These are phyloP conservation scores for Empis livida DNA, from an alignment of 2,888 invertebrate species.

Conservation along the genomic window DNA sequence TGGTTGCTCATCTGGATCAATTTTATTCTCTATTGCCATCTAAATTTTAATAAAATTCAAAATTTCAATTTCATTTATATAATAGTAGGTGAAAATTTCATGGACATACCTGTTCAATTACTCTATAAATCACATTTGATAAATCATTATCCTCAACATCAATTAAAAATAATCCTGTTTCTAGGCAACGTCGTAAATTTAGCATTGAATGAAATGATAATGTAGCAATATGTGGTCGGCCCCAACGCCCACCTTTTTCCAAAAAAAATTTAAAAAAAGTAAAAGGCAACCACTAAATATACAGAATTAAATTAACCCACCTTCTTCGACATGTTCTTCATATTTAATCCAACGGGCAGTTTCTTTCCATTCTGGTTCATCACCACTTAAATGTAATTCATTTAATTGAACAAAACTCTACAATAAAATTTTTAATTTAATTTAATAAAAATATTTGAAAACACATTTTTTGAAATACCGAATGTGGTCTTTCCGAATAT, in stretches of 20 bases:
- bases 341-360: conserved; percentile 92
- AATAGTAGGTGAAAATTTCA: not conserved
- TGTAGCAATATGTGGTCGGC: conserved; percentile 82
- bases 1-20: conserved; percentile 62
- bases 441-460: too few relatives aligned
- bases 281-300: too few relatives aligned
- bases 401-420: conserved; percentile 83
- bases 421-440: too few relatives aligned
- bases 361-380: conserved; percentile 81
- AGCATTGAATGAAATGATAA: conserved; percentile 80
- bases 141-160: conserved; percentile 76
- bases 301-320: too few relatives aligned
- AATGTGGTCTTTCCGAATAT: not conserved
- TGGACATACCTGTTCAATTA: conserved; percentile 39
- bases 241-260: conserved; percentile 73
- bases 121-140: conserved; percentile 60
- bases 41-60: conserved; percentile 40
- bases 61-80: not conserved
- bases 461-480: too few relatives aligned
- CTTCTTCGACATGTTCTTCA: conserved; percentile 86
- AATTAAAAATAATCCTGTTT: conserved; percentile 67
- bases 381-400: conserved; percentile 51
- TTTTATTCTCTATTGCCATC: conserved; percentile 65
- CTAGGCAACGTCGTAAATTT: conserved; percentile 68
- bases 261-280: too few relatives aligned